phyloP scores from a whole-genome alignment of 2,797 vertebrate genomes.

The Toxotes lorentzi region DNA sequence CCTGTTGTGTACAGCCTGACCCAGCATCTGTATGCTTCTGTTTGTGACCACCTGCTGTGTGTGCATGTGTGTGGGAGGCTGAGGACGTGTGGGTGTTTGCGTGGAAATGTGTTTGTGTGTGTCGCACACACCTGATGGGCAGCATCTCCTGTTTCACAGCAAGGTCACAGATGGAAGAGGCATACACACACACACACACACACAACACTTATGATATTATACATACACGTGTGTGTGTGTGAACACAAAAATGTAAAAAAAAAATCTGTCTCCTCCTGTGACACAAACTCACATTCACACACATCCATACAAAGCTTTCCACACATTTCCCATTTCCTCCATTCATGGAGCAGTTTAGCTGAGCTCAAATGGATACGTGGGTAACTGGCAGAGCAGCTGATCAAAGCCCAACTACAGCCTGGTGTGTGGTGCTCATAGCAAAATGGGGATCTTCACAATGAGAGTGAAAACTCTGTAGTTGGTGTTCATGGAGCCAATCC shows the following conservation, averaged over 20 bases:
- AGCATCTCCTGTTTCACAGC: slow-evolving; percentile 52
- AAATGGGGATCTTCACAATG: slow-evolving; percentile 12
- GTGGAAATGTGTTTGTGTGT: slow-evolving; percentile 17
- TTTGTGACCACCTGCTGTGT: slow-evolving; percentile 69
- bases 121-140: slow-evolving; percentile 50
- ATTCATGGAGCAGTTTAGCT: slow-evolving; percentile 47
- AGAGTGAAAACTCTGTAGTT: slow-evolving; percentile 15
- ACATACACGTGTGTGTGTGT: no score
- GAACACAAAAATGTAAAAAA: background rate
- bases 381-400: slow-evolving; percentile 49
- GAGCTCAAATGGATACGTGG: slow-evolving; percentile 52
- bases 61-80: slow-evolving; percentile 26
- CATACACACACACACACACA: background rate
- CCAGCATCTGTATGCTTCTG: slow-evolving; percentile 75
- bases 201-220: background rate
- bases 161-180: slow-evolving; percentile 58
- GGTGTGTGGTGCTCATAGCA: slow-evolving; percentile 22
- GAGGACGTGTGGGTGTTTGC: slow-evolving; percentile 3
- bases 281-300: background rate
- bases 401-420: slow-evolving; percentile 43
- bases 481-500: slow-evolving; percentile 29
- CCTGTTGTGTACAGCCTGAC: slow-evolving; percentile 77
- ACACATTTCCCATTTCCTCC: slow-evolving; percentile 38
- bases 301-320: slow-evolving; percentile 16
- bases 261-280: background rate